Evolutionary conservation across 2,797 vertebrate species (phyloP).

Genomic region (Merluccius polli): DNA sequence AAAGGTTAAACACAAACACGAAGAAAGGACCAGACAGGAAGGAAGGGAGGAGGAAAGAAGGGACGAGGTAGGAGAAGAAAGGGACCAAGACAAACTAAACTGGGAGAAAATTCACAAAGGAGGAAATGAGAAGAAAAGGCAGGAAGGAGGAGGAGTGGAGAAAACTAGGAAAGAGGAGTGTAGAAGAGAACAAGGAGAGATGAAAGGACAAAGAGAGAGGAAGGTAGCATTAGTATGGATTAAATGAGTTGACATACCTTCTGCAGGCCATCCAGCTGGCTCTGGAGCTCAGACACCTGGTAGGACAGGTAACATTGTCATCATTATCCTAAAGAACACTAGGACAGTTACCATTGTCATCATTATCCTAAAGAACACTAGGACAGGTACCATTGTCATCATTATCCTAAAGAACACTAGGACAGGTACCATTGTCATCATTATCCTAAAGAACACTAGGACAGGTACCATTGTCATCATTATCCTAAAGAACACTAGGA

Average conservation of each 20-base stretch:
- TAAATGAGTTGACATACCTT: slow-evolving; percentile 70
- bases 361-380: too few species aligned
- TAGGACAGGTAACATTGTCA: not conserved
- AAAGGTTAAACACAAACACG: not conserved
- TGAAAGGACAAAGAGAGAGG: not conserved
- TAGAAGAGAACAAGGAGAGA: not conserved
- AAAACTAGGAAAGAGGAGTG: not conserved
- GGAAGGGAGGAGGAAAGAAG: not conserved
- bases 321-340: too few species aligned
- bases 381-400: too few species aligned
- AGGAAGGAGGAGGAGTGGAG: not conserved
- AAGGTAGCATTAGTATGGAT: not conserved
- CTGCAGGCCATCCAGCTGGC: slow-evolving; percentile 76
- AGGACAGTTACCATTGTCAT: not conserved
- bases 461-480: too few species aligned
- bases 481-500: too few species aligned
- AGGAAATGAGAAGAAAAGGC: not conserved
- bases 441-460: too few species aligned
- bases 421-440: too few species aligned
- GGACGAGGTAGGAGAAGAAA: not conserved
- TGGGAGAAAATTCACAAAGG: not conserved
- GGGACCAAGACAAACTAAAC: too few species aligned
- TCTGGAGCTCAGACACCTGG: slow-evolving; percentile 76
- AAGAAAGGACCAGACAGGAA: not conserved
- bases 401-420: too few species aligned